phyloP scores from a whole-genome alignment of 2,113 vertebrate species.

The Corythoichthys intestinalis region DNA sequence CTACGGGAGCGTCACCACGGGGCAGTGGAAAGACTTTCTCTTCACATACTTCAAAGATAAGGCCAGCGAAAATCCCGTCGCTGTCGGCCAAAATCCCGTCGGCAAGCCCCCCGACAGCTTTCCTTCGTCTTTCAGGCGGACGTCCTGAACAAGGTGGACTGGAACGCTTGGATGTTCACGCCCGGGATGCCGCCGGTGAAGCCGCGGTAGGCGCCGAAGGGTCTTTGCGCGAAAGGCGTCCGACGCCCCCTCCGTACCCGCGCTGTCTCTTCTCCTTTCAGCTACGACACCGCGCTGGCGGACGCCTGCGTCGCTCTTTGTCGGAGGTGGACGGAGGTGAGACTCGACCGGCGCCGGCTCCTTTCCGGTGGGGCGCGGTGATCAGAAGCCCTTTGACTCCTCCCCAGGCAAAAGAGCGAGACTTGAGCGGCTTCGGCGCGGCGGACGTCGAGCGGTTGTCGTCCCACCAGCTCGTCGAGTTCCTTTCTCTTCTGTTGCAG shows the following conservation, averaged over 20 bases:
- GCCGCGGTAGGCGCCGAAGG: constrained; percentile 72
- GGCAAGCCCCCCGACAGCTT: not conserved
- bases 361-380: accelerated
- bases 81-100: too few relatives aligned
- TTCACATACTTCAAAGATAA: constrained; percentile 92
- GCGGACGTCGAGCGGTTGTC: constrained; percentile 82
- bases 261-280: constrained; percentile 40
- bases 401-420: constrained; percentile 78
- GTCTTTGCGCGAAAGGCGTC: not conserved
- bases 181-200: constrained; percentile 91
- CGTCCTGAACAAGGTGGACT: constrained; percentile 89
- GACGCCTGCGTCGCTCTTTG: constrained; percentile 83
- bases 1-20: constrained; percentile 83
- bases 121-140: constrained; percentile 72
- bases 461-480: constrained; percentile 88
- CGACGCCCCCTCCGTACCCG: not conserved
- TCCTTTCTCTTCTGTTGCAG: constrained; percentile 83
- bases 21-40: constrained; percentile 92
- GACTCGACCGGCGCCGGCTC: not conserved
- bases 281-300: constrained; percentile 88
- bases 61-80: constrained; percentile 61
- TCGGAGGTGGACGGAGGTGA: constrained; percentile 84
- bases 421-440: constrained; percentile 77
- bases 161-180: constrained; percentile 88
- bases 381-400: not conserved